phyloP scores from a whole-genome alignment of 2,888 invertebrate genomes.

The Anodontia alba region DNA sequence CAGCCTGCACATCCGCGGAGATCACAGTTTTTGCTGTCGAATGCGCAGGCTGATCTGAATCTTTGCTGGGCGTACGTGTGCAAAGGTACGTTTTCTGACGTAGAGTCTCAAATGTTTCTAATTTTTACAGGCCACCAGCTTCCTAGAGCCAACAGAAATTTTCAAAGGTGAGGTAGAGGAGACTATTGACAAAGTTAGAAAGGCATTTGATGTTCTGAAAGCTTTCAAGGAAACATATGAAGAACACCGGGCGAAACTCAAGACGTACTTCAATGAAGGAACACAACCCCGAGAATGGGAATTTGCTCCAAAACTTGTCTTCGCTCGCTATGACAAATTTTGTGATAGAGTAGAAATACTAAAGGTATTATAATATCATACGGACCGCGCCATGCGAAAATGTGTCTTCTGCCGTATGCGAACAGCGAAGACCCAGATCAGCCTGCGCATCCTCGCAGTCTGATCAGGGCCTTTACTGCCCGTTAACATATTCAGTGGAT shows the following conservation, averaged over 20 bases:
- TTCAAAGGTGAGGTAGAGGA: constrained; percentile 98
- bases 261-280: constrained; percentile 83
- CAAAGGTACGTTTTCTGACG: too few species aligned
- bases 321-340: constrained; percentile 84
- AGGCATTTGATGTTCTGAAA: constrained; percentile 79
- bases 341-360: constrained; percentile 82
- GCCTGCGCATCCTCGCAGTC: too few species aligned
- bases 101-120: too few species aligned
- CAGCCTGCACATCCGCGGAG: too few species aligned
- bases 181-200: constrained; percentile 91
- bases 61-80: too few species aligned
- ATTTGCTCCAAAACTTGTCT: constrained; percentile 84
- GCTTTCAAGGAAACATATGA: constrained; percentile 82
- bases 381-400: too few species aligned
- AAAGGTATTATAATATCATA: constrained; percentile 73
- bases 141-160: constrained; percentile 94
- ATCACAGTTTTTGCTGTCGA: too few species aligned
- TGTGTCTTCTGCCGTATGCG: too few species aligned
- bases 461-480: too few species aligned
- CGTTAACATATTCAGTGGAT: too few species aligned
- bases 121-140: constrained; percentile 93
- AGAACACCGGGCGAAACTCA: constrained; percentile 83
- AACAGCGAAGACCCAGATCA: too few species aligned
- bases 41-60: too few species aligned
- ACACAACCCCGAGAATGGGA: constrained; percentile 83